phyloP scores from a whole-genome alignment of 1,140 invertebrate species.

The Sarcophaga bullata region DNA sequence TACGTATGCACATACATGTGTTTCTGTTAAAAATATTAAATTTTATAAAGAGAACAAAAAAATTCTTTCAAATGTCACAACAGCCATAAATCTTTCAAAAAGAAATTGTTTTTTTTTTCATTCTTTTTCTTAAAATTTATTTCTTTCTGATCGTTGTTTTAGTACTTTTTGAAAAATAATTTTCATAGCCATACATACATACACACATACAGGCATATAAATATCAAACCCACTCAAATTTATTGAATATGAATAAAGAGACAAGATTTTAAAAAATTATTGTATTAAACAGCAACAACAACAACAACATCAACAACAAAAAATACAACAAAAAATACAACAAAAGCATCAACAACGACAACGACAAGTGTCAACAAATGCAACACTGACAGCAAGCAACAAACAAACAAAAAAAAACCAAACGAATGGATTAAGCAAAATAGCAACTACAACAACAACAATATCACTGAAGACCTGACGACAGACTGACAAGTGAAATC shows the following conservation, averaged over 20 bases:
- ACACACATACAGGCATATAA: not conserved
- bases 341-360: not conserved
- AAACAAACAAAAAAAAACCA: not conserved
- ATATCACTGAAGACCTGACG: not conserved
- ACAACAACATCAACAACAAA: not conserved
- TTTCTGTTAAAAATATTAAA: too few species aligned
- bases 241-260: not conserved
- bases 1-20: too few species aligned
- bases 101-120: too few species aligned
- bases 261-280: constrained; percentile 1
- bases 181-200: not conserved
- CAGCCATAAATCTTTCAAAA: constrained; percentile 11
- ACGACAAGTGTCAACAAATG: constrained; percentile 40
- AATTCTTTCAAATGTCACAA: constrained; percentile 3
- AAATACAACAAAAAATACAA: too few species aligned
- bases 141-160: not conserved
- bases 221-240: constrained; percentile 36
- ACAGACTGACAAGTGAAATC: not conserved
- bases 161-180: not conserved
- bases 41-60: too few species aligned
- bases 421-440: constrained; percentile 9
- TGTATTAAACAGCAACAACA: not conserved
- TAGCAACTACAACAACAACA: constrained; percentile 23
- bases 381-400: constrained; percentile 33
- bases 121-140: not conserved